phyloP scores from a whole-genome alignment of 2,888 invertebrate genomes.

The Drosophila colorata region DNA sequence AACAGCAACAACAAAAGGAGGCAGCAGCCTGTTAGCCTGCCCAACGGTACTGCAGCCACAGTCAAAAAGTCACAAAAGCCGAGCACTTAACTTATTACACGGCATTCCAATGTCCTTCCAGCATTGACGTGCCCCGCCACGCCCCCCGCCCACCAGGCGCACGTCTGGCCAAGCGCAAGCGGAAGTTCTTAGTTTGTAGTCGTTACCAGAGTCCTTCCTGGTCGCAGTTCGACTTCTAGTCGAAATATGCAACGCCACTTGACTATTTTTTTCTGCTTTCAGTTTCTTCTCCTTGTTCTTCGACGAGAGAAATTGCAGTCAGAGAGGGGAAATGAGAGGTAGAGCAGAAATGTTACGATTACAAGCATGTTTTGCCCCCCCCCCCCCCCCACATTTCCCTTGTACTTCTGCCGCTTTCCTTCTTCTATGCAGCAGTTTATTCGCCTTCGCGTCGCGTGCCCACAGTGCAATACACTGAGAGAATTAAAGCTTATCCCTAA shows the following conservation, averaged over 20 bases:
- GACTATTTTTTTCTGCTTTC: slow-evolving; percentile 1
- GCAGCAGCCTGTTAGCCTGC: slow-evolving; percentile 19
- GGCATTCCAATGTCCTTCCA: slow-evolving; percentile 68
- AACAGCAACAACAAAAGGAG: slow-evolving; percentile 31
- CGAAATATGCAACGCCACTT: slow-evolving; percentile 70
- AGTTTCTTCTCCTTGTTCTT: neutral
- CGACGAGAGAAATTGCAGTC: slow-evolving; percentile 32
- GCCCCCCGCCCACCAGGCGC: neutral
- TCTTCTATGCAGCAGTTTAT: slow-evolving; percentile 13
- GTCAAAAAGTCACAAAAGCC: slow-evolving; percentile 71
- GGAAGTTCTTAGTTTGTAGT: slow-evolving; percentile 77
- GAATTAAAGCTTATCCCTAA: slow-evolving; percentile 1
- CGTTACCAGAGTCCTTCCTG: slow-evolving; percentile 40
- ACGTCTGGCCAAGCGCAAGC: slow-evolving; percentile 32
- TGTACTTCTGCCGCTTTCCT: neutral
- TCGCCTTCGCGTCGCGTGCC: slow-evolving; percentile 15
- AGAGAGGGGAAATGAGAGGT: slow-evolving; percentile 2
- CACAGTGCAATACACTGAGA: slow-evolving; percentile 40
- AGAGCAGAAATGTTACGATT: slow-evolving; percentile 53
- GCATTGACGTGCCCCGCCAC: slow-evolving; percentile 26
- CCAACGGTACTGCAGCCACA: slow-evolving; percentile 49
- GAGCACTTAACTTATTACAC: slow-evolving; percentile 81
- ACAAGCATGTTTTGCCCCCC: slow-evolving; percentile 53
- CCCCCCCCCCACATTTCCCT: neutral
- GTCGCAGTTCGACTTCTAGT: slow-evolving; percentile 26